These are phyloP conservation scores for Tipula lateralis DNA, from an alignment of 2,888 invertebrate genomes.

Conservation along the genomic window DNA sequence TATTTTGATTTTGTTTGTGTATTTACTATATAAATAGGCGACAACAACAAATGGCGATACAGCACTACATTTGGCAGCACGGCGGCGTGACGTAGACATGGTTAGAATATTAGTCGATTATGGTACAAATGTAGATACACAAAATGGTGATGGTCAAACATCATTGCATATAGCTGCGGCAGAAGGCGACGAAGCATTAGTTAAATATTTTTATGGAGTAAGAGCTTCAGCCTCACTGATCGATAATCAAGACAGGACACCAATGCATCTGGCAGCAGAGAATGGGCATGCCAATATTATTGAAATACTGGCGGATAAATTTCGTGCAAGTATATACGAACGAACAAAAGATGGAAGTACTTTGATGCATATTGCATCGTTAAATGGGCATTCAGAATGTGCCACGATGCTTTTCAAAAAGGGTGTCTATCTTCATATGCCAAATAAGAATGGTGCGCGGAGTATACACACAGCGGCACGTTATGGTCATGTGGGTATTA, in stretches of 20 bases:
- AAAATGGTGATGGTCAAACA: conserved; percentile 92
- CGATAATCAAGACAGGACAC: conserved; percentile 95
- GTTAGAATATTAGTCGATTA: conserved; percentile 87
- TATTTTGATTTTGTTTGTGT: background rate
- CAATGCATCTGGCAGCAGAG: conserved; percentile 96
- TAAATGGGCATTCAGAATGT: conserved; percentile 96
- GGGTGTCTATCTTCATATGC: conserved; percentile 98
- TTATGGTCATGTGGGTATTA: conserved; percentile 95
- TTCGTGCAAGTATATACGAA: conserved; percentile 93
- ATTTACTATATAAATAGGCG: conserved; percentile 52
- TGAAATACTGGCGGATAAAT: conserved; percentile 94
- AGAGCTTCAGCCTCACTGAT: conserved; percentile 91
- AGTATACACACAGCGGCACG: conserved; percentile 97
- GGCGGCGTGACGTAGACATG: conserved; percentile 89
- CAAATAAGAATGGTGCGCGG: conserved; percentile 87
- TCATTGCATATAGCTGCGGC: conserved; percentile 93
- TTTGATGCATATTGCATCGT: conserved; percentile 95
- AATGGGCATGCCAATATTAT: conserved; percentile 94
- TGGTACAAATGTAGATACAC: conserved; percentile 85
- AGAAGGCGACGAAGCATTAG: conserved; percentile 88
- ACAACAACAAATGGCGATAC: conserved; percentile 85
- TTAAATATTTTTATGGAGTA: conserved; percentile 93
- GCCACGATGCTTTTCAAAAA: conserved; percentile 98
- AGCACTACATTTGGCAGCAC: conserved; percentile 90
- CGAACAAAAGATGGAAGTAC: conserved; percentile 98